Evolutionary conservation across 2,888 invertebrate species (phyloP), one percentile per base, ranked within the genome.

Genomic region (Agonum fuliginosum): DNA sequence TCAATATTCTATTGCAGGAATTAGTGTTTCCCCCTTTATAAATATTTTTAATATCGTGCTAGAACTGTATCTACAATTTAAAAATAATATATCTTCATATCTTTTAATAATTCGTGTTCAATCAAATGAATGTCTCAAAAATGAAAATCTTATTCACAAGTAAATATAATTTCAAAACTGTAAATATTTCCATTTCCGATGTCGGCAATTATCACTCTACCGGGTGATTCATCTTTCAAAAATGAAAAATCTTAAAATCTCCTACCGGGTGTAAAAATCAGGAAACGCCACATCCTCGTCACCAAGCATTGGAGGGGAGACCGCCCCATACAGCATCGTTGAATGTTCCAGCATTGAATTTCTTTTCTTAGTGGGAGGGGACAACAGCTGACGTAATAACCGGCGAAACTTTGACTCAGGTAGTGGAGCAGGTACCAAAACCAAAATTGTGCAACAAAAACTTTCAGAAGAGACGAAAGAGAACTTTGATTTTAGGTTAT

Each of bases 251-350:
- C n/a, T n/a, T n/a, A n/a, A n/a, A 70, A 79, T 72, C 67, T 85
- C 85, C 81, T 83, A 86, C 86, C 86, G 84, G 82, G 86, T 84
- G 80, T 86, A 87, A 80, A 87, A 86, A 83, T 87, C 87, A 80
- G 86, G 86, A 82, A 86, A 87, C 72, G 84, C 82, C 79, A 86
- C 85, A 51, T 82, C 82, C 62, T 84, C 83, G 78, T 86, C 86
- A 82, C 85, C 84, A 78, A 85, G 84, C 51, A 69, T 69, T 78
- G 85, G 85, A 76, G 86, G 85, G 78, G 85, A 83, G 70, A 84
- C 83, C 43, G 81, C 81, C 83, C 85, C 86, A 78, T 86, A 83
- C 82, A 85, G 86, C 86, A 86, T 85, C 80, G 85, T 84, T 82
- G 85, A 86, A 30, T 62, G 58, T 27, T 62, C 58, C 58, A 62